These are phyloP conservation scores for Brachymystax lenok DNA, from an alignment of 2,797 vertebrate genomes.

Conservation along the genomic window DNA sequence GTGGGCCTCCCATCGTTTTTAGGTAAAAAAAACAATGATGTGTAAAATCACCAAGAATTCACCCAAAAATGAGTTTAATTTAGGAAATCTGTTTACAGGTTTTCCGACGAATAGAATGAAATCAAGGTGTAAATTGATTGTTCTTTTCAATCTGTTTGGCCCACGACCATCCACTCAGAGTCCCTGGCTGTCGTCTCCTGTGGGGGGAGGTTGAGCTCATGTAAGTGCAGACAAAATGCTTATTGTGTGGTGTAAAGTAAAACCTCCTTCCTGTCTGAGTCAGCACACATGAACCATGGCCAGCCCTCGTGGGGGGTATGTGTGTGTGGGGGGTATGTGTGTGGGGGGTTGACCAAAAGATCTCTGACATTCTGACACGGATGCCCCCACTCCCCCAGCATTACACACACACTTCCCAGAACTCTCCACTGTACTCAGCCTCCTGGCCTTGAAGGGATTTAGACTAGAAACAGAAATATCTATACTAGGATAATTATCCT, in stretches of 20 bases:
- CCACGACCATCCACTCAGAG: not conserved
- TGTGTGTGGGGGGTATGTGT: conserved; percentile 18
- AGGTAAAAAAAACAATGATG: no score
- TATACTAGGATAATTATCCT: no score
- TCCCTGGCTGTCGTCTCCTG: not conserved
- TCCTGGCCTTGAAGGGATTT: not conserved
- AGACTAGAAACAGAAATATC: no score
- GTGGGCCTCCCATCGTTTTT: no score
- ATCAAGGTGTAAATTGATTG: no score
- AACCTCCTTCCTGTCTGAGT: not conserved
- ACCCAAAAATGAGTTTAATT: no score
- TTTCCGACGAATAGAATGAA: no score
- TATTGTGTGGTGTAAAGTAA: not conserved
- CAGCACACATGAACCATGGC: not conserved
- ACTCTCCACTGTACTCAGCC: conserved; percentile 37
- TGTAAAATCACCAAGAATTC: no score
- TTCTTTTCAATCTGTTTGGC: no score
- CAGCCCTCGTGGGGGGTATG: not conserved
- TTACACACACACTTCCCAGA: conserved; percentile 47
- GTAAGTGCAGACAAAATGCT: conserved; percentile 7
- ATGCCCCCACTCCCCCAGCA: conserved; percentile 49
- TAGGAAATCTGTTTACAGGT: no score
- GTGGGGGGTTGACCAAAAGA: conserved; percentile 50
- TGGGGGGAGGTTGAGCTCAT: conserved; percentile 1
- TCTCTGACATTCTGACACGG: conserved; percentile 31